phyloP scores from a whole-genome alignment of 2,888 invertebrate genomes.

The Piscicola geometra region DNA sequence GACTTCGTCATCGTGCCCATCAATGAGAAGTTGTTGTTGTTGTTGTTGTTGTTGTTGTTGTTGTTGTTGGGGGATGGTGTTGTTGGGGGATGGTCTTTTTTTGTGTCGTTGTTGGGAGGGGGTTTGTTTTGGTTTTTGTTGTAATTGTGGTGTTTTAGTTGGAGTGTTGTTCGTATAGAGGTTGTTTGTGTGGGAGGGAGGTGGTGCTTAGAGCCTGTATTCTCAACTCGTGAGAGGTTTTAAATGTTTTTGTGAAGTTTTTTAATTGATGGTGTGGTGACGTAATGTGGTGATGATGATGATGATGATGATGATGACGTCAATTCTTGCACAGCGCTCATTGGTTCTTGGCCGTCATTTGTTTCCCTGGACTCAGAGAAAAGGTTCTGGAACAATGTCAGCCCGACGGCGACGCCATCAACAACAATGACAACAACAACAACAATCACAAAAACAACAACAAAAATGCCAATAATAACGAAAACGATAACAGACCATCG shows the following conservation, averaged over 20 bases:
- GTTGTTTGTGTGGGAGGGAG: too few relatives aligned
- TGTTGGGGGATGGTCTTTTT: neutral
- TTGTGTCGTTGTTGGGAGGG: neutral
- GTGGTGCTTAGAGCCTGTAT: neutral
- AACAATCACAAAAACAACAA: too few relatives aligned
- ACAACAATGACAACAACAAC: neutral
- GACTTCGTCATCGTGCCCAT: slow-evolving; percentile 94
- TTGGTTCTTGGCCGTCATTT: slow-evolving; percentile 95
- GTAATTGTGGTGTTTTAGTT: too few relatives aligned
- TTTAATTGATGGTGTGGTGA: too few relatives aligned
- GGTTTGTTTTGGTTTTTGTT: neutral
- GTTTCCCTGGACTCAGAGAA: slow-evolving; percentile 69
- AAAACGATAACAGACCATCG: too few relatives aligned
- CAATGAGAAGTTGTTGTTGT: slow-evolving; percentile 72
- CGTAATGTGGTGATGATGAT: neutral
- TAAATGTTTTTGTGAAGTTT: too few relatives aligned
- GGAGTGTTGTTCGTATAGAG: too few relatives aligned
- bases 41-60: too few relatives aligned
- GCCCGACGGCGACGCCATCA: neutral
- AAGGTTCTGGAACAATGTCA: slow-evolving; percentile 25
- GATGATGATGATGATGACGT: neutral
- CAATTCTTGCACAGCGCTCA: slow-evolving; percentile 64
- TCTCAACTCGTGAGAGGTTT: too few relatives aligned
- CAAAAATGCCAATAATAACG: neutral
- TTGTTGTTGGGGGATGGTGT: neutral